phyloP scores from a whole-genome alignment of 2,113 vertebrate species.

The Heteronetta atricapilla region DNA sequence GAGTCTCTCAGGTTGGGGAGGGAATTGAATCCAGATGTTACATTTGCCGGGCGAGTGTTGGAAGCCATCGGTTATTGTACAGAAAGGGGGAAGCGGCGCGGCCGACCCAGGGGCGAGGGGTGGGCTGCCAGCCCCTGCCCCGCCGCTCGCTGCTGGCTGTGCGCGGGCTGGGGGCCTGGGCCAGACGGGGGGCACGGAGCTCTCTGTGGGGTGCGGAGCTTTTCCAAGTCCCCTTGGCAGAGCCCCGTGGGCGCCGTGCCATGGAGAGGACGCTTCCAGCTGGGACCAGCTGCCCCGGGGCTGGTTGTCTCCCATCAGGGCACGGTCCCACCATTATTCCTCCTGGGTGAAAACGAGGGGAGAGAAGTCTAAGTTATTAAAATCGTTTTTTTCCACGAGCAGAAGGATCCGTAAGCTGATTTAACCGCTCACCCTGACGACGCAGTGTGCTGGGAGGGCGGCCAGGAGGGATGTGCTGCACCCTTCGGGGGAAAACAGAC shows the following conservation, averaged over 20 bases:
- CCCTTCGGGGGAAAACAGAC: neutral
- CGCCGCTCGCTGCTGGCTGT: neutral
- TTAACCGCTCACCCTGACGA: neutral
- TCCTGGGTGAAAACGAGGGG: neutral
- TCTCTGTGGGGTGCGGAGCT: too few relatives aligned
- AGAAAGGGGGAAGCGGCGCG: neutral
- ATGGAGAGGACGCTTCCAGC: neutral
- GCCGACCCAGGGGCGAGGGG: neutral
- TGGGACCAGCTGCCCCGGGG: neutral
- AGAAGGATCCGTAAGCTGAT: neutral
- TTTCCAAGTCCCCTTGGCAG: neutral
- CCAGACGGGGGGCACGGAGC: neutral
- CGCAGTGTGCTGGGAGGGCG: neutral
- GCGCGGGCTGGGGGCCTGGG: neutral
- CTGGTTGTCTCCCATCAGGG: neutral
- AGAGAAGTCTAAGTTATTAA: neutral
- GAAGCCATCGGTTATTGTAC: neutral
- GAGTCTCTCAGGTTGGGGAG: conserved; percentile 13
- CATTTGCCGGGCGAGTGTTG: neutral
- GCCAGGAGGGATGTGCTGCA: neutral
- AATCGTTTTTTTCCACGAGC: neutral
- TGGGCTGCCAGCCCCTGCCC: neutral
- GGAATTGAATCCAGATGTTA: conserved; percentile 37
- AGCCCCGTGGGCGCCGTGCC: neutral
- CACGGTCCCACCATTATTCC: neutral